A percentile compares a stretch with the other conserved stretches of the same genome.
Evolutionary conservation across 2,888 invertebrate genomes (phyloP).

Genomic region (Quadroppia sp.): DNA sequence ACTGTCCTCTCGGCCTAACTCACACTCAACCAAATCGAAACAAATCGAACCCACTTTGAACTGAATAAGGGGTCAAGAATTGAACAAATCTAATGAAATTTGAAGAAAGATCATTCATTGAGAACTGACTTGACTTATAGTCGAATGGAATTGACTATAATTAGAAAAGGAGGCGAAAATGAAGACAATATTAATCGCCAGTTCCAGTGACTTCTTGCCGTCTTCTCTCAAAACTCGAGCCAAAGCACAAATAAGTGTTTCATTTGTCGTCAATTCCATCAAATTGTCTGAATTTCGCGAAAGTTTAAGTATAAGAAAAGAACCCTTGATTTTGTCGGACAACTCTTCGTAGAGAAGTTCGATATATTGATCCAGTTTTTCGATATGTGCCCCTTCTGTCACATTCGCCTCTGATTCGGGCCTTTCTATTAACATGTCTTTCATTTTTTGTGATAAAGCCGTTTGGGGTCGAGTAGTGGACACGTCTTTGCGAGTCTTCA

Average conservation of each 20-base stretch:
- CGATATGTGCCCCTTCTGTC: constrained; percentile 17
- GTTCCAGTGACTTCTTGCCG: constrained; percentile 91
- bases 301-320: constrained; percentile 81
- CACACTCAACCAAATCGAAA: constrained; percentile 93
- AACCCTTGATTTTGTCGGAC: constrained; percentile 76
- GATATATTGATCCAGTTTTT: constrained; percentile 80
- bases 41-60: constrained; percentile 87
- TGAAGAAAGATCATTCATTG: too few relatives aligned
- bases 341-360: constrained; percentile 90
- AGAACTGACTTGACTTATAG: constrained; percentile 75
- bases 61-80: constrained; percentile 49
- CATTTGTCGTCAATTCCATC: constrained; percentile 85
- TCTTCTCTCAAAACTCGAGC: constrained; percentile 94
- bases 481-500: constrained; percentile 69
- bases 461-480: constrained; percentile 45
- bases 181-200: constrained; percentile 93
- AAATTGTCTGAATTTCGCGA: constrained; percentile 91
- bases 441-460: constrained; percentile 23
- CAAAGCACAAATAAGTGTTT: constrained; percentile 89
- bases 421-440: constrained; percentile 34
- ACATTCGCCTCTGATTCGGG: not conserved
- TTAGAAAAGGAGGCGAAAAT: constrained; percentile 96
- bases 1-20: constrained; percentile 84
- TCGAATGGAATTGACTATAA: constrained; percentile 88
- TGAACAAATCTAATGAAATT: not conserved